phyloP scores from a whole-genome alignment of 2,113 vertebrate genomes.

The Ariopsis seemanni region DNA sequence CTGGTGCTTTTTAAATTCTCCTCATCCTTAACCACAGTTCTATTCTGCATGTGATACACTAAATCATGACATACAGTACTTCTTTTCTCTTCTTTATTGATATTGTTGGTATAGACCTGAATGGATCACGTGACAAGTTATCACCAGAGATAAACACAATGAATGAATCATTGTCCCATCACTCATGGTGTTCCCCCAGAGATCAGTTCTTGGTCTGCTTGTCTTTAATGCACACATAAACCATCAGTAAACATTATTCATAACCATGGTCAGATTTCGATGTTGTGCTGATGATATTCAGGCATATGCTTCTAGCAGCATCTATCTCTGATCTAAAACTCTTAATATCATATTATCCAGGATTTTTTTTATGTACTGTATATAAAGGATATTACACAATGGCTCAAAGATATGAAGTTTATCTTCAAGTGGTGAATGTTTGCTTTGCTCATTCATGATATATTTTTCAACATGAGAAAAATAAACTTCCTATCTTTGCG shows the following conservation, averaged over 20 bases:
- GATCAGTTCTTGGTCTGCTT: not conserved
- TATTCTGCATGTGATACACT: not conserved
- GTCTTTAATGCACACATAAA: not conserved
- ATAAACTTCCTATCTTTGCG: too few relatives aligned
- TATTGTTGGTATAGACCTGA: not conserved
- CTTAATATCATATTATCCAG: not conserved
- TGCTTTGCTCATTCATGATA: too few relatives aligned
- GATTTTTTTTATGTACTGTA: too few relatives aligned
- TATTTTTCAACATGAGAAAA: too few relatives aligned
- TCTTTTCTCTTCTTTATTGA: not conserved
- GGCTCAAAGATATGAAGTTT: too few relatives aligned
- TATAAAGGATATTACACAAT: too few relatives aligned
- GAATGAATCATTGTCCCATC: not conserved
- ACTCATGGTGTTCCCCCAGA: not conserved
- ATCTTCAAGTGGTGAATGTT: too few relatives aligned
- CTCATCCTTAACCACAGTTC: not conserved
- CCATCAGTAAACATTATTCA: not conserved
- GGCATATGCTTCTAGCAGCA: not conserved
- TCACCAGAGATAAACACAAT: not conserved
- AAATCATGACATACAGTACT: not conserved
- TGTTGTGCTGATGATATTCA: not conserved
- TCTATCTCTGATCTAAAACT: not conserved
- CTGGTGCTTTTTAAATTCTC: not conserved
- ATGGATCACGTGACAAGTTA: not conserved
- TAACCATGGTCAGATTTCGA: not conserved